Evolutionary conservation across 2,113 vertebrate genomes (phyloP).

Genomic region (Anarhynchus alexandrinus): DNA sequence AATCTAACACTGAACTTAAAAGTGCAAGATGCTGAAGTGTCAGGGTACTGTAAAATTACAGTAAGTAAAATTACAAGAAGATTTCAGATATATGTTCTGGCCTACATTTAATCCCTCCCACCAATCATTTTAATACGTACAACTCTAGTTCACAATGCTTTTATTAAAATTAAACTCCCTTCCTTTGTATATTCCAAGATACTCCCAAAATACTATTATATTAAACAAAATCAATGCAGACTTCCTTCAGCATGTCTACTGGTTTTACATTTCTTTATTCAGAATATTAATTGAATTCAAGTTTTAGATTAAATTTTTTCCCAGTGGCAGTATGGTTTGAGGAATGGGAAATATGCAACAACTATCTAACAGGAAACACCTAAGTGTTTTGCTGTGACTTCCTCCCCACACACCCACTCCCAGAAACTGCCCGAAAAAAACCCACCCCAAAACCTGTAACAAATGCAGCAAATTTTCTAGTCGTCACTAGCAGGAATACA

Average conservation of each 20-base stretch:
- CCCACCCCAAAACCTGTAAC: not conserved
- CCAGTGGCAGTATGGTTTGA: not conserved
- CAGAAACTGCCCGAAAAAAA: slow-evolving; percentile 27
- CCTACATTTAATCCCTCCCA: not conserved
- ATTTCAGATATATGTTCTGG: not conserved
- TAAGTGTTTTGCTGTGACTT: slow-evolving; percentile 62
- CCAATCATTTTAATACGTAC: not conserved
- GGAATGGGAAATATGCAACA: slow-evolving; percentile 59
- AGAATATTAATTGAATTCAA: not conserved
- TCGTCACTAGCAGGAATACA: not conserved
- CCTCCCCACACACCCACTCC: slow-evolving; percentile 62
- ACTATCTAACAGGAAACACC: slow-evolving; percentile 71
- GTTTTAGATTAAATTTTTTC: not conserved
- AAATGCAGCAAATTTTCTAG: not conserved
- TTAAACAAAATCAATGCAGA: not conserved
- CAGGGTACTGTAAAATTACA: not conserved
- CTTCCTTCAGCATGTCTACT: not conserved
- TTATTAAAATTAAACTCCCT: not conserved
- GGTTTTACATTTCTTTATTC: not conserved
- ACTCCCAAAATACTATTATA: not conserved
- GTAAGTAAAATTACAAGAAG: not conserved
- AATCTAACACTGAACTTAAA: not conserved
- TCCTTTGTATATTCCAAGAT: not conserved
- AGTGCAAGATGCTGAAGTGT: not conserved
- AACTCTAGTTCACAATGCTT: not conserved